Base-by-base conservation (phyloP, 2,888 invertebrate species). In the Cantharis lateralis region DNA sequence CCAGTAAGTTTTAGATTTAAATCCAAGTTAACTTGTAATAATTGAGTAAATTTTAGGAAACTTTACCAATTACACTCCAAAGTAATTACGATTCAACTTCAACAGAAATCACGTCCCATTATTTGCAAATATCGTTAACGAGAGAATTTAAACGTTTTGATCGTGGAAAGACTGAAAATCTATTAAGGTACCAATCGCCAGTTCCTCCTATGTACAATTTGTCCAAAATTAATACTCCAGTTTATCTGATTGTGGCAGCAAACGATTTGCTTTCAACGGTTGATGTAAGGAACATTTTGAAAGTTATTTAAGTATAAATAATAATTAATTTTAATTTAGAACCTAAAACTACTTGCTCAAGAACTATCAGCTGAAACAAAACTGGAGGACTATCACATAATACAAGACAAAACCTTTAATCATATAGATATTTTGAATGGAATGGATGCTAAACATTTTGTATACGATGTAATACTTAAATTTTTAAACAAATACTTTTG, bases 231-330 rank as follows among this genome's bases (percentile, higher is more conserved):
- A 89, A 87, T 81, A 89, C 91, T 61, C 93, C 93, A 0, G 90
- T 92, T 2, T 88, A 89, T 2, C 81, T 93, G 15, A 89, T 92
- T 68, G 92, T 92, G 79, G 92, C 92, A 10, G 89, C 90, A 77
- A 92, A 92, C 81, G 94, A 94, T 83, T 90, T 90, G 85, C 86
- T 93, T 3, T 91, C 92, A 20, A 90, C 89, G 28, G 90, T 90
- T 86, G 83, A 86, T 82, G 92, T 92, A 88, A 86, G 87, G 85
- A 24, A 5, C n/a, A 15, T 28, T 68, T 1, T 11, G 10, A 26
- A 15, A 68, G 9, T 7, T 24, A 16, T 13, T 13, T 26, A n/a
- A 18, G 18, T 18, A 18, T 0, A 3, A 2, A 18, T 4, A 9
- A 13, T 18, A 64, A 1, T 11, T 11, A 7, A 10, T 3, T 69